Evolutionary conservation across 2,888 invertebrate genomes (phyloP).

Genomic region (Physocephala rufipes): DNA sequence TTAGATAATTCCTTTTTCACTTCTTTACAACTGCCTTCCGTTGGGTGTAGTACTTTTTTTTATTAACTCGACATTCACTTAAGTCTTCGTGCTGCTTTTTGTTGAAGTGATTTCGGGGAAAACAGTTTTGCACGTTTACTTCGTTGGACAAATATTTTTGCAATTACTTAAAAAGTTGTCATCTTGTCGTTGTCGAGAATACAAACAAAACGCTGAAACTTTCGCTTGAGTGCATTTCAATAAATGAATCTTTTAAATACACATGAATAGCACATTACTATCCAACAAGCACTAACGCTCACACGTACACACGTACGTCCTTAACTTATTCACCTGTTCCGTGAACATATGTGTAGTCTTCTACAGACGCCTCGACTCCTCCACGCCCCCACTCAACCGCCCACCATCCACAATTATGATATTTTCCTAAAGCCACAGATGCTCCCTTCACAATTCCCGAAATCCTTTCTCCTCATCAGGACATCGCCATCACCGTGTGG

Average conservation of each 20-base stretch:
- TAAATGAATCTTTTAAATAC: slow-evolving; percentile 42
- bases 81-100: not conserved
- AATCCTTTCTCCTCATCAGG: not conserved
- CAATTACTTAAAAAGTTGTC: slow-evolving; percentile 39
- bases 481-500: slow-evolving; percentile 40
- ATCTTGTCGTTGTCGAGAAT: slow-evolving; percentile 15
- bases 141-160: slow-evolving; percentile 30
- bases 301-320: slow-evolving; percentile 42
- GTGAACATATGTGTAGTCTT: slow-evolving; percentile 49
- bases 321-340: slow-evolving; percentile 34
- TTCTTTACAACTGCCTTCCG: no score
- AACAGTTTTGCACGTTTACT: slow-evolving; percentile 2
- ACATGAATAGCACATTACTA: slow-evolving; percentile 44
- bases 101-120: not conserved
- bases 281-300: not conserved
- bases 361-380: slow-evolving; percentile 7
- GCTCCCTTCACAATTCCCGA: no score
- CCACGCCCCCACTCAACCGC: not conserved
- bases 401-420: slow-evolving; percentile 8
- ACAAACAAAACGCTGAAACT: slow-evolving; percentile 33
- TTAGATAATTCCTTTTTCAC: no score
- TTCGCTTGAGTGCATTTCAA: slow-evolving; percentile 59
- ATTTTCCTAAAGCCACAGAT: no score
- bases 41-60: no score
- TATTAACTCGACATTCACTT: not conserved